A percentile compares a stretch with the other conserved stretches of the same genome.
Conservation (phyloP, 1,140 invertebrate species). For the Drosophila orena region DNA sequence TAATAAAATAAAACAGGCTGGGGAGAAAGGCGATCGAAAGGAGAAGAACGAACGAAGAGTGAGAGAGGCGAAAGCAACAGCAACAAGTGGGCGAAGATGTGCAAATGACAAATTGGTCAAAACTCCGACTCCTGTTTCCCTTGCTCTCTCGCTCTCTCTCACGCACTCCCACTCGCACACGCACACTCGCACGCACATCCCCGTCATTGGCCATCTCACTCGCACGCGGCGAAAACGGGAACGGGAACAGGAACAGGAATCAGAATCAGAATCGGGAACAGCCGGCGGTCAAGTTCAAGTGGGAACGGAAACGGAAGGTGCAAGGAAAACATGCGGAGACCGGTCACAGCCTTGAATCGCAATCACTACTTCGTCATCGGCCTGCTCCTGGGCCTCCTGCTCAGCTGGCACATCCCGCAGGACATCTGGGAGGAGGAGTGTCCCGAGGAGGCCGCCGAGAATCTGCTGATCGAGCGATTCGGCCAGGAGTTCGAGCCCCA, state of each 20-base stretch:
- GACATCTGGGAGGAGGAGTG: conserved; percentile 80
- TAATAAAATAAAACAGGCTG: conserved; percentile 5
- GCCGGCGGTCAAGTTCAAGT: conserved; percentile 32
- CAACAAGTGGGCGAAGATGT: conserved; percentile 54
- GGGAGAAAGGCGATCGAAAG: conserved; percentile 12
- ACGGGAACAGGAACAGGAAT: not conserved
- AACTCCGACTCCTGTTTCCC: conserved; percentile 54
- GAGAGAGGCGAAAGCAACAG: conserved; percentile 20
- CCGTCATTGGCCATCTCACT: not conserved
- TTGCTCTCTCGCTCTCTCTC: conserved; percentile 8
- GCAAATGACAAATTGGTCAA: conserved; percentile 57
- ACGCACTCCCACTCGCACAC: conserved; percentile 1
- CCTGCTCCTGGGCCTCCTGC: conserved; percentile 70
- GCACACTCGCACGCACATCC: conserved; percentile 1
- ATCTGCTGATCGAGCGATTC: conserved; percentile 74
- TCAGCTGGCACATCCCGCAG: conserved; percentile 78
- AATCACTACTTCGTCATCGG: conserved; percentile 83
- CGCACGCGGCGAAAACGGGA: not conserved
- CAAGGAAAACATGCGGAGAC: conserved; percentile 76
- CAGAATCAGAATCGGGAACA: not conserved
- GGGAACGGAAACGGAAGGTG: conserved; percentile 7
- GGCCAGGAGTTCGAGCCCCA: conserved; percentile 84
- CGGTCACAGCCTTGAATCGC: conserved; percentile 65
- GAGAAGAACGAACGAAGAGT: conserved; percentile 12
- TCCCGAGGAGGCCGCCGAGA: conserved; percentile 73